Evolutionary conservation across 2,888 invertebrate genomes (phyloP).

Genomic region (Platycnemis pennipes): DNA sequence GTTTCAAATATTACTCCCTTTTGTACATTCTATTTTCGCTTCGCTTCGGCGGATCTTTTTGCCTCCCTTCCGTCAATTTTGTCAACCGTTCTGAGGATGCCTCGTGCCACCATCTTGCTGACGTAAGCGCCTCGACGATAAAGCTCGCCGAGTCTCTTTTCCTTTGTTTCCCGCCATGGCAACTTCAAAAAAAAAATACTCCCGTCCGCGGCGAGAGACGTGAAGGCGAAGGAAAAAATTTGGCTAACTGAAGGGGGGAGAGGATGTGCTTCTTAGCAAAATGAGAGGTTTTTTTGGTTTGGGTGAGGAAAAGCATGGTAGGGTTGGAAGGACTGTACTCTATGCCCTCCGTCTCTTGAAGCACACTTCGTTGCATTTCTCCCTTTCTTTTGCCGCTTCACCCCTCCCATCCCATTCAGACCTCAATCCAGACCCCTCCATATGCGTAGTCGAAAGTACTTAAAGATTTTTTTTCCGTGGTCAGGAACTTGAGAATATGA

Average conservation of each 20-base stretch:
- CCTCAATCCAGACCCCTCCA: neutral
- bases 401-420: neutral
- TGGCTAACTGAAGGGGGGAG: neutral
- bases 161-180: neutral
- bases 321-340: neutral
- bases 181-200: neutral
- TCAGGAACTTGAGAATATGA: neutral
- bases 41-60: neutral
- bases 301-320: neutral
- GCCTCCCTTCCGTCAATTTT: neutral
- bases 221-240: neutral
- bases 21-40: neutral
- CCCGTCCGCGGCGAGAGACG: neutral
- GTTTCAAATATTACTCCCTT: too few species aligned
- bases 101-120: slow-evolving; percentile 22
- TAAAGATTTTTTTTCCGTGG: neutral
- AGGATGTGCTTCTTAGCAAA: slow-evolving; percentile 9
- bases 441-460: neutral
- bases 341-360: neutral
- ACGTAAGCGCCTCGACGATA: neutral
- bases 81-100: neutral
- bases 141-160: neutral
- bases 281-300: neutral
- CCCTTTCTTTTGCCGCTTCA: neutral
- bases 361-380: neutral